phyloP scores from a whole-genome alignment of 2,888 invertebrate genomes.

The Catocala fraxini region DNA sequence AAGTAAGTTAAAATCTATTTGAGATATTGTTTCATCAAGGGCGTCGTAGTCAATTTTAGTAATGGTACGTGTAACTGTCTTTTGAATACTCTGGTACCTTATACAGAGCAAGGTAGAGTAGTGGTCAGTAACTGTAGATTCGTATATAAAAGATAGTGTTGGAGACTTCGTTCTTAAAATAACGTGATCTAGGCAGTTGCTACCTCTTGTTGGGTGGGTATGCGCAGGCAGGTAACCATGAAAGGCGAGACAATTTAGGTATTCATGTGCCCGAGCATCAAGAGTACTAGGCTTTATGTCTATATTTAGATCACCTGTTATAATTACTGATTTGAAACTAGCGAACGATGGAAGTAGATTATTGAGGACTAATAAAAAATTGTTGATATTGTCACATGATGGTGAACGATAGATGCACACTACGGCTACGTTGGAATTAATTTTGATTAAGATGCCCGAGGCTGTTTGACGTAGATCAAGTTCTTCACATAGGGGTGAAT shows the following conservation, averaged over 20 bases:
- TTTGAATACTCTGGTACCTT: background rate
- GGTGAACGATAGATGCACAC: too few relatives aligned
- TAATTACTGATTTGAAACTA: too few relatives aligned
- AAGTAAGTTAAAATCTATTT: background rate
- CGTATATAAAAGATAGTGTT: background rate
- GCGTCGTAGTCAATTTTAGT: background rate
- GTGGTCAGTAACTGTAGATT: conserved; percentile 2
- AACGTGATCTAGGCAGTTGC: conserved; percentile 2
- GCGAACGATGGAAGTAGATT: too few relatives aligned
- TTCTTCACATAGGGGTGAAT: background rate
- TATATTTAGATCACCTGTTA: too few relatives aligned
- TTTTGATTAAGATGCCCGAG: background rate
- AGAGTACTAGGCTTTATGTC: background rate
- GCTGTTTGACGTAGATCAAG: background rate
- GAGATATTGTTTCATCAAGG: conserved; percentile 4
- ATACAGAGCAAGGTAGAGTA: background rate
- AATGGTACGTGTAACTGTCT: background rate
- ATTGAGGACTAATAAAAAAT: too few relatives aligned
- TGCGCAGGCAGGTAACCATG: conserved; percentile 1
- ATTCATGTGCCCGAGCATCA: conserved; percentile 11
- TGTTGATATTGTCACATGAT: too few relatives aligned
- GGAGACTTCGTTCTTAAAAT: conserved; percentile 3
- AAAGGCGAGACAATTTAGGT: conserved; percentile 22
- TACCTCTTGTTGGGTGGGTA: background rate
- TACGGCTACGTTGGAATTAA: too few relatives aligned